Percentiles rank a stretch among this genome's conserved stretches.
Conservation (phyloP, 2,888 invertebrate species). For the Watsonalla cultraria region DNA sequence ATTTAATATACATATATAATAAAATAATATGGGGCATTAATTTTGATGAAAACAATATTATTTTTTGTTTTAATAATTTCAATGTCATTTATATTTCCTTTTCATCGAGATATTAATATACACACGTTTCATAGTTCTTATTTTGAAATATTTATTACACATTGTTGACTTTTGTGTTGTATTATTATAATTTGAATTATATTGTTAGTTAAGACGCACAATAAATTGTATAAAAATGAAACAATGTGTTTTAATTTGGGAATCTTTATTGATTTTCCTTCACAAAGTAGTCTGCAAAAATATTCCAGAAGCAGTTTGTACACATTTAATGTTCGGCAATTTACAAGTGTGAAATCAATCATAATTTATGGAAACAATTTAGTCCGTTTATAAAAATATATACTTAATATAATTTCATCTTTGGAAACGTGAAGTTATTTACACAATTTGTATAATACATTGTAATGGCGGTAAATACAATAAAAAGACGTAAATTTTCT, state of each 20-base stretch:
- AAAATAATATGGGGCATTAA: no score
- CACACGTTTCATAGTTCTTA: no score
- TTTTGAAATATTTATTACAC: no score
- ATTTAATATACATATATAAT: no score
- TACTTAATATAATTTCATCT: conserved; percentile 2
- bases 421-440: conserved; percentile 7
- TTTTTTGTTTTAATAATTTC: no score
- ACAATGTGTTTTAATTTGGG: conserved; percentile 34
- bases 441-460: conserved; percentile 7
- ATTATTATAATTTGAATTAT: not conserved
- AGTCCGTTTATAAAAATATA: not conserved
- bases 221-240: conserved; percentile 17
- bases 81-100: no score
- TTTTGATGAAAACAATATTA: no score
- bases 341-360: conserved; percentile 2
- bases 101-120: no score
- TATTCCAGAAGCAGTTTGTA: conserved; percentile 12
- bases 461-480: not conserved
- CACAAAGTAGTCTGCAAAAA: conserved; percentile 39
- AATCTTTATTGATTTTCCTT: conserved; percentile 72
- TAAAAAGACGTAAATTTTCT: no score
- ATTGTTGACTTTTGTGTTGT: no score
- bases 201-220: not conserved
- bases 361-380: not conserved
- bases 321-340: conserved; percentile 7